Evolutionary conservation across 1,140 invertebrate species (phyloP).

Genomic region (Polypedilum vanderplanki): DNA sequence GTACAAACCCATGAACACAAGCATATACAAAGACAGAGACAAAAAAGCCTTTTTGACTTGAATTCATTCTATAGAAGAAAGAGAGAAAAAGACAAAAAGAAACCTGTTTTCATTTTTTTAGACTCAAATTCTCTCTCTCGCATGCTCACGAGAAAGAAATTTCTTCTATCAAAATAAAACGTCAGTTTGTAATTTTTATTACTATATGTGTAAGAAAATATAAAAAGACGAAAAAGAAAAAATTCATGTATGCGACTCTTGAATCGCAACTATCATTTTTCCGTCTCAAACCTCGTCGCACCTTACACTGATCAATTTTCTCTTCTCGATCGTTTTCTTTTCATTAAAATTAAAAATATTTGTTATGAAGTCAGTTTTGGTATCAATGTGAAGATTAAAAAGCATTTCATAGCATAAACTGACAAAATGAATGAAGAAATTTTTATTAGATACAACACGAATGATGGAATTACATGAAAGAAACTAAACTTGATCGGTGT

Average conservation of each 20-base stretch:
- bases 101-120: background rate
- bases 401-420: too few species aligned
- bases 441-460: too few species aligned
- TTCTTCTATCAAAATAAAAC: background rate
- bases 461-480: too few species aligned
- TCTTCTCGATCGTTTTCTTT: background rate
- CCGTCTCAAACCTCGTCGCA: background rate
- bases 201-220: too few species aligned
- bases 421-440: too few species aligned
- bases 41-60: background rate
- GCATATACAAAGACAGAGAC: background rate
- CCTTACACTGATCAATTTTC: constrained; percentile 17
- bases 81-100: background rate
- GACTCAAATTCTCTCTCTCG: background rate
- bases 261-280: constrained; percentile 15
- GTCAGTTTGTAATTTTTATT: too few species aligned
- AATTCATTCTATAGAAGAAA: background rate
- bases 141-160: background rate
- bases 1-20: background rate
- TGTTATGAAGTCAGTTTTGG: too few species aligned
- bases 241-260: background rate
- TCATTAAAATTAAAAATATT: background rate
- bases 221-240: background rate
- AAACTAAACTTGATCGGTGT: too few species aligned
- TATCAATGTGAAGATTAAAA: too few species aligned